Percentiles rank a stretch among this genome's conserved stretches.
These are phyloP conservation scores for Atta colombica DNA, from an alignment of 1,140 invertebrate species.

Conservation along the genomic window DNA sequence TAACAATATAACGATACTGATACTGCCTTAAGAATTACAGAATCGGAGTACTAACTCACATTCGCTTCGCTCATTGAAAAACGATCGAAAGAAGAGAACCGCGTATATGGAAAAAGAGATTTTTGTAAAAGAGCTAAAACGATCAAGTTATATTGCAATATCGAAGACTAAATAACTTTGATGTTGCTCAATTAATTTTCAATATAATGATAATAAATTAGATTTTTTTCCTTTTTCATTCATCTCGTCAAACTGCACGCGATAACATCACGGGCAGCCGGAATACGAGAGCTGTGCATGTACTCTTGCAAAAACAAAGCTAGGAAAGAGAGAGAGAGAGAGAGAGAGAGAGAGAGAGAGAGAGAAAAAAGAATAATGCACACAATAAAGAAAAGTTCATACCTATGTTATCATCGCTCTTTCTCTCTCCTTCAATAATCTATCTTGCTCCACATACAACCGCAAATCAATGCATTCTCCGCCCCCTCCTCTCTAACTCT, in stretches of 20 bases:
- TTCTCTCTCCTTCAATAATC: constrained; percentile 1
- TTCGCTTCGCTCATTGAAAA: too few species aligned
- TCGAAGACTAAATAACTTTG: constrained; percentile 19
- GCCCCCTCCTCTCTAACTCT: background rate
- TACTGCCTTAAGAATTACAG: too few species aligned
- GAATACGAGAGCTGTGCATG: background rate
- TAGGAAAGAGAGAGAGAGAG: background rate
- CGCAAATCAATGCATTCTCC: constrained; percentile 59
- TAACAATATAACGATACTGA: too few species aligned
- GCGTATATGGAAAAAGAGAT: background rate
- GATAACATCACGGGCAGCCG: background rate
- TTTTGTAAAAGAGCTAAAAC: background rate
- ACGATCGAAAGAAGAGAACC: too few species aligned
- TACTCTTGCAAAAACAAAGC: background rate
- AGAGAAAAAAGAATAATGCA: background rate
- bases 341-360: background rate
- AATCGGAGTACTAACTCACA: too few species aligned
- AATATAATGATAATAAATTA: background rate
- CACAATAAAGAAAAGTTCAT: constrained; percentile 31
- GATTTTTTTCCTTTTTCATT: background rate
- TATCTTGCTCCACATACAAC: constrained; percentile 33
- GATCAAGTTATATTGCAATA: background rate
- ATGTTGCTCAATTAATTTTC: constrained; percentile 38
- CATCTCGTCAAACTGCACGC: background rate
- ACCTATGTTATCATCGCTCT: background rate